These are phyloP conservation scores for Megalops cyprinoides DNA, from an alignment of 2,797 vertebrate genomes.

Conservation along the genomic window DNA sequence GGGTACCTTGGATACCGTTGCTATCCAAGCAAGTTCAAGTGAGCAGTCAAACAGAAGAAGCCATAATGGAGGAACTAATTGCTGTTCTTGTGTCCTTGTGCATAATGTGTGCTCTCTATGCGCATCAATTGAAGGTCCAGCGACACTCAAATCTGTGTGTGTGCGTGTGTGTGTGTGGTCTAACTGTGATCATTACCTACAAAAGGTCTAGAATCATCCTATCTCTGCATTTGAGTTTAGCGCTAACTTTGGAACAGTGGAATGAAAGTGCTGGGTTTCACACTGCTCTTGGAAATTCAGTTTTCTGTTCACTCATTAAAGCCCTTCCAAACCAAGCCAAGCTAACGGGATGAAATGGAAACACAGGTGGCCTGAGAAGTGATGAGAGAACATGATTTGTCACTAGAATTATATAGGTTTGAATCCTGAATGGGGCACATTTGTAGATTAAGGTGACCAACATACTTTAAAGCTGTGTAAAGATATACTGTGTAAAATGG, in stretches of 20 bases:
- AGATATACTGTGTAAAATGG: neutral
- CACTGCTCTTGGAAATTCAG: neutral
- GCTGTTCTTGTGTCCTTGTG: neutral
- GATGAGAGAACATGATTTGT: too few relatives aligned
- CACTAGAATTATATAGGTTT: too few relatives aligned
- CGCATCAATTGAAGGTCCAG: too few relatives aligned
- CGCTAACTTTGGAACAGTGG: neutral
- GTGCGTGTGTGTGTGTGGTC: too few relatives aligned
- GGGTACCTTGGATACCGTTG: neutral
- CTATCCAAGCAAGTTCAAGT: neutral
- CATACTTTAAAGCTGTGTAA: neutral
- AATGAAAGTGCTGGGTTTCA: neutral
- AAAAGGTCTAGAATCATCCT: neutral
- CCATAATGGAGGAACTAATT: neutral
- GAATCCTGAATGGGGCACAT: too few relatives aligned
- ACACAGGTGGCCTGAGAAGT: too few relatives aligned
- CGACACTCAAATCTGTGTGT: too few relatives aligned
- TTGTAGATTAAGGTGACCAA: too few relatives aligned
- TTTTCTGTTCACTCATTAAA: conserved; percentile 1
- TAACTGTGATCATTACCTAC: too few relatives aligned
- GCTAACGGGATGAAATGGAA: neutral
- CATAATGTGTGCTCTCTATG: too few relatives aligned
- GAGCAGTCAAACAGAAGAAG: neutral
- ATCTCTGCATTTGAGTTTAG: neutral
- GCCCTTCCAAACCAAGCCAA: neutral